These are phyloP conservation scores for Chelonoidis abingdonii DNA, from an alignment of 2,113 vertebrate species.

Conservation along the genomic window DNA sequence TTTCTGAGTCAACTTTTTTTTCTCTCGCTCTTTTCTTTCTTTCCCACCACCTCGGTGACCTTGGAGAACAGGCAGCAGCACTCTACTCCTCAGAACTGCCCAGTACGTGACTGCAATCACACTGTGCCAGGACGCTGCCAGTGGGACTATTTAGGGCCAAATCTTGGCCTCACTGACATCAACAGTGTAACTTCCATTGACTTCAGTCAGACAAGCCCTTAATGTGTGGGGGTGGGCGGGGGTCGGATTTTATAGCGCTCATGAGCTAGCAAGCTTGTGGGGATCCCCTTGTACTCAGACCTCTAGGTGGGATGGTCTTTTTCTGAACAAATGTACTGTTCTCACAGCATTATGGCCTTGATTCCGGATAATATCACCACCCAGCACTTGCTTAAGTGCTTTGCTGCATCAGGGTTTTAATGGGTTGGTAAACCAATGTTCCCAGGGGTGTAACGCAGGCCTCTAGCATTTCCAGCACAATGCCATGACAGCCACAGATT, in stretches of 20 bases:
- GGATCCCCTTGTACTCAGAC: background rate
- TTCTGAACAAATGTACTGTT: background rate
- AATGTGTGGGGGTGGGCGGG: too few relatives aligned
- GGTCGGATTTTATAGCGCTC: background rate
- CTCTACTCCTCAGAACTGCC: background rate
- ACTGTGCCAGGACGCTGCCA: fast-evolving
- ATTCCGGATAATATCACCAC: background rate
- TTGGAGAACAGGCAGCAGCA: slow-evolving; percentile 49
- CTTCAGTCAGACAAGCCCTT: background rate
- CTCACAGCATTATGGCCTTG: background rate
- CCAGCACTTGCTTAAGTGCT: background rate
- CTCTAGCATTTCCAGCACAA: background rate
- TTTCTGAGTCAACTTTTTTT: slow-evolving; percentile 76
- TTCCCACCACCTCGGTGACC: slow-evolving; percentile 69
- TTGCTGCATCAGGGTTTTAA: background rate
- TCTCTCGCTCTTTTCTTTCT: slow-evolving; percentile 57
- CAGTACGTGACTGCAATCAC: fast-evolving
- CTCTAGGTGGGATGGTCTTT: background rate
- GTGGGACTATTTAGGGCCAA: fast-evolving
- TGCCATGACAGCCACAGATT: background rate
- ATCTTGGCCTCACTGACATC: background rate
- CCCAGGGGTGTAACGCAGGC: background rate
- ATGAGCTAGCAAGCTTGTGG: background rate
- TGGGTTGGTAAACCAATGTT: background rate
- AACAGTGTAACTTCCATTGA: fast-evolving